Evolutionary conservation across 2,888 invertebrate genomes (phyloP).

Genomic region (Meiosimyza platycephala): DNA sequence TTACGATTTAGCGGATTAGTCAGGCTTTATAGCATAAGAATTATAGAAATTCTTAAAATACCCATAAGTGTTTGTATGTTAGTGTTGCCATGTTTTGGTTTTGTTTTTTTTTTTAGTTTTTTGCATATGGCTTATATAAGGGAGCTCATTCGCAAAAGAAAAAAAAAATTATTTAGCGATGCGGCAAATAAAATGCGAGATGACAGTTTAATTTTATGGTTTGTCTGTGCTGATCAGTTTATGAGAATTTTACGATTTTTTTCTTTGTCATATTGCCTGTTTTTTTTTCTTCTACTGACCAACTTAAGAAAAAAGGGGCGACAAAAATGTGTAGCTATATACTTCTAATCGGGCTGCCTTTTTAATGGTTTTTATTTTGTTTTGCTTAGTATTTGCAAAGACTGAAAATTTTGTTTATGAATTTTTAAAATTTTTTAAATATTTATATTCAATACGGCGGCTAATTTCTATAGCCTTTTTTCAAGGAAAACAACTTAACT

Average conservation of each 20-base stretch:
- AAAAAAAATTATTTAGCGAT: conserved; percentile 66
- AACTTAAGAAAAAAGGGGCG: conserved; percentile 30
- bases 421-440: background rate
- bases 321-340: background rate
- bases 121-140: background rate
- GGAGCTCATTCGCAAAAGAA: conserved; percentile 2
- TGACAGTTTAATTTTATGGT: conserved; percentile 68
- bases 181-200: conserved; percentile 64
- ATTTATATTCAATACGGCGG: too few relatives aligned
- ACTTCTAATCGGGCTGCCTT: conserved; percentile 11
- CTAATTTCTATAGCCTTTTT: too few relatives aligned
- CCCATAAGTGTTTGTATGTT: conserved; percentile 3
- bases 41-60: conserved; percentile 45
- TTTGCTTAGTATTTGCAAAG: conserved; percentile 7
- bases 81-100: conserved; percentile 14
- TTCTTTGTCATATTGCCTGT: background rate
- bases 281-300: conserved; percentile 17
- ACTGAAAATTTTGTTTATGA: conserved; percentile 24
- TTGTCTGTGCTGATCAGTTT: conserved; percentile 67
- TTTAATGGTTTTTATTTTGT: background rate
- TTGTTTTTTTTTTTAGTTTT: conserved; percentile 27
- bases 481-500: too few relatives aligned
- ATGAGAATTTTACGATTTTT: conserved; percentile 55
- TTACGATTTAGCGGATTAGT: conserved; percentile 62
- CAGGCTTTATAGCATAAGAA: conserved; percentile 53